Evolutionary conservation across 2,113 vertebrate species (phyloP).

Genomic region (Phaethornis superciliosus): DNA sequence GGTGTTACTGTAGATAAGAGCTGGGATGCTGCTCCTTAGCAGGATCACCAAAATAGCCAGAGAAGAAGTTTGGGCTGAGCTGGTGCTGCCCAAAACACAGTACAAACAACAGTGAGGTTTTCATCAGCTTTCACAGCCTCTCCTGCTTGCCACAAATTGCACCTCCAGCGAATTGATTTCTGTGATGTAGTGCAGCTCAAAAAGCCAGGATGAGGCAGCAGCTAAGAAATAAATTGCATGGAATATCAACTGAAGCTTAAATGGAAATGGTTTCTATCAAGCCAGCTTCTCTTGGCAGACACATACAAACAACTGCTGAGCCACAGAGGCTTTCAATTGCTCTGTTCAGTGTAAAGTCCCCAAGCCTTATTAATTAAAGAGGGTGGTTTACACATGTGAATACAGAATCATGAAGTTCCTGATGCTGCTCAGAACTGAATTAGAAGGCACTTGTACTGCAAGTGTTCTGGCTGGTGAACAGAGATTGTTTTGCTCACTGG

Average conservation of each 20-base stretch:
- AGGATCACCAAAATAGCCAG: neutral
- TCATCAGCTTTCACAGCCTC: neutral
- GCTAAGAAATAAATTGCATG: neutral
- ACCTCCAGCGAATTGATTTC: neutral
- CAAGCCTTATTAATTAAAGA: neutral
- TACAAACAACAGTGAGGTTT: neutral
- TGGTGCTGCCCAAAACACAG: neutral
- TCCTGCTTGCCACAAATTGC: neutral
- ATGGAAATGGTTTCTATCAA: neutral
- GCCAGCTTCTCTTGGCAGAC: neutral
- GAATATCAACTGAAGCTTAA: neutral
- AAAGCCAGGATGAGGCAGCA: neutral
- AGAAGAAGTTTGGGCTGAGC: neutral
- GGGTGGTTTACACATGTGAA: neutral
- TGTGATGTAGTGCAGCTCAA: neutral
- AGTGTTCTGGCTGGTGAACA: neutral
- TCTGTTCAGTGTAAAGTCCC: neutral
- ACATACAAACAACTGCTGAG: neutral
- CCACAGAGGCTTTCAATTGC: neutral
- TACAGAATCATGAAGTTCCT: neutral
- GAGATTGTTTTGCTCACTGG: slow-evolving; percentile 5
- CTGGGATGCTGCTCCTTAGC: neutral
- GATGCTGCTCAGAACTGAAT: neutral
- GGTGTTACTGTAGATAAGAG: neutral
- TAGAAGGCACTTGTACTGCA: neutral